Conservation (phyloP, 1,140 invertebrate genomes). For the Saccostrea glomerata region DNA sequence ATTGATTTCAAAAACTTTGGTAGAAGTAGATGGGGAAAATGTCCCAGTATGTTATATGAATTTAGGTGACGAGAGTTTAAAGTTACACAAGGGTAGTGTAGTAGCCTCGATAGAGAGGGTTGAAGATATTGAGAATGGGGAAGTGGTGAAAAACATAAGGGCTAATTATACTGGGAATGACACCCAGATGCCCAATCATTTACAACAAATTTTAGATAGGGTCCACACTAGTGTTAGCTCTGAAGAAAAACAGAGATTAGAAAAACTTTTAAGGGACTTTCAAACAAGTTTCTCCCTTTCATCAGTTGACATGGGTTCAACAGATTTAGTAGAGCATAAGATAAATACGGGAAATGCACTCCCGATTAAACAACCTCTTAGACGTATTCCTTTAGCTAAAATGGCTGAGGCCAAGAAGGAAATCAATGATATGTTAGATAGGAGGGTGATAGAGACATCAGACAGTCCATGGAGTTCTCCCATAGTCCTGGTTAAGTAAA, state of each 20-base stretch:
- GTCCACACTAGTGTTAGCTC: not conserved
- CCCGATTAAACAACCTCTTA: too few relatives aligned
- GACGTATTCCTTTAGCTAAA: too few relatives aligned
- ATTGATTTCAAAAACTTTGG: not conserved
- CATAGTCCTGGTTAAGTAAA: conserved; percentile 79
- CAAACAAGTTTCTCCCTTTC: conserved; percentile 52
- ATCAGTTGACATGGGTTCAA: too few relatives aligned
- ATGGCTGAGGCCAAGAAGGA: too few relatives aligned
- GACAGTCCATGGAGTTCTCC: conserved; percentile 81
- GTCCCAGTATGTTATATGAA: not conserved
- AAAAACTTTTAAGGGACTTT: too few relatives aligned
- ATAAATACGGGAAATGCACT: too few relatives aligned
- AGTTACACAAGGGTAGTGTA: not conserved
- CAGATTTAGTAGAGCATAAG: too few relatives aligned
- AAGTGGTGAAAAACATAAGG: not conserved
- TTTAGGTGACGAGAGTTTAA: not conserved
- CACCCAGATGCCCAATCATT: not conserved
- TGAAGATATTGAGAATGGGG: not conserved
- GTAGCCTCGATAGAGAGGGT: not conserved
- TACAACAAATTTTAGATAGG: not conserved
- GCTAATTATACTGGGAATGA: not conserved
- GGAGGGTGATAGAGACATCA: too few relatives aligned
- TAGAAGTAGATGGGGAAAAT: not conserved
- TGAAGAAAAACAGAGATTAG: not conserved
- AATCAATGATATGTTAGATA: too few relatives aligned